These are phyloP conservation scores for Poeciliopsis gracilis DNA, from an alignment of 2,797 vertebrate species.

Conservation along the genomic window DNA sequence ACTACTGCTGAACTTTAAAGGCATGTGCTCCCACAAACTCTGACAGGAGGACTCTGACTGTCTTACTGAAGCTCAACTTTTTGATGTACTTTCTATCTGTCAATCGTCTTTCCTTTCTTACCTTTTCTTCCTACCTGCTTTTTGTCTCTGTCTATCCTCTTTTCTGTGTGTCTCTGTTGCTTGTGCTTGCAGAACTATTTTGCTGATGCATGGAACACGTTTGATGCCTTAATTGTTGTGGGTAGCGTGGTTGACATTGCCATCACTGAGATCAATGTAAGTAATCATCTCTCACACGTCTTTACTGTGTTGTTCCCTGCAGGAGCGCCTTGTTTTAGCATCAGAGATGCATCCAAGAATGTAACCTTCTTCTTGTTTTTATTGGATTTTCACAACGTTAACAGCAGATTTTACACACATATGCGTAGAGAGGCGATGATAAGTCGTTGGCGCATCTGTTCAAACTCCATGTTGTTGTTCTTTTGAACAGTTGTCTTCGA, in stretches of 20 bases:
- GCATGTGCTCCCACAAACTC: constrained; percentile 20
- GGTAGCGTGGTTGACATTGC: constrained; percentile 99
- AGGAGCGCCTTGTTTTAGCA: constrained; percentile 40
- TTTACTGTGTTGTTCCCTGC: constrained; percentile 10
- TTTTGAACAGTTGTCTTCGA: constrained; percentile 1
- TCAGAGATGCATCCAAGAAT: constrained; percentile 35
- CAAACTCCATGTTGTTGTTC: background rate
- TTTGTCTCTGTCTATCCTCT: constrained; percentile 46
- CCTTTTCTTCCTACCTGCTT: constrained; percentile 43
- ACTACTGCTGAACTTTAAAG: background rate
- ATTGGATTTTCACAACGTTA: background rate
- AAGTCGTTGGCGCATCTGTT: background rate
- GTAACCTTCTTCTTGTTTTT: background rate
- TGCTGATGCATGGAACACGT: constrained; percentile 99
- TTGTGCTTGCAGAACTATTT: constrained; percentile 99
- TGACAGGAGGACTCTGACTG: constrained; percentile 25
- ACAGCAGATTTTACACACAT: background rate
- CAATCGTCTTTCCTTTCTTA: constrained; percentile 36
- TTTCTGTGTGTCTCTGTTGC: constrained; percentile 73
- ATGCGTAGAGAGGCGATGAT: background rate
- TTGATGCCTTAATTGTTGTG: constrained; percentile 99
- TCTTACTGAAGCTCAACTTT: constrained; percentile 67
- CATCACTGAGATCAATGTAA: constrained; percentile 99
- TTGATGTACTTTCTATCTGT: constrained; percentile 55
- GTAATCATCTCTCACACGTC: constrained; percentile 67